phyloP scores from a whole-genome alignment of 1,140 invertebrate species.

The Rhyacophila brunnea region DNA sequence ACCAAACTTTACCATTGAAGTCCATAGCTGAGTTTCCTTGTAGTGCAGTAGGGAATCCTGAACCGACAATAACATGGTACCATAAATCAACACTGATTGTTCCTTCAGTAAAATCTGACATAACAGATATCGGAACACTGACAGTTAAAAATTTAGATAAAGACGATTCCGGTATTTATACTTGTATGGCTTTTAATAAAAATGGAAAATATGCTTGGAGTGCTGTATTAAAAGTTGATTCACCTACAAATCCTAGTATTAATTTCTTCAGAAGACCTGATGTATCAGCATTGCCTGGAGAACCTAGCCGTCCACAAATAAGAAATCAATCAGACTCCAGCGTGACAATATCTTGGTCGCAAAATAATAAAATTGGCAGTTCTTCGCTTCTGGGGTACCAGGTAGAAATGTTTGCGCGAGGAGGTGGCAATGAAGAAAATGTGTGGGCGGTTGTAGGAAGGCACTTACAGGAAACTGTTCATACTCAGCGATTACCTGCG shows the following conservation, averaged over 20 bases:
- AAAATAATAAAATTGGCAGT: slow-evolving; percentile 73
- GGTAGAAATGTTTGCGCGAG: slow-evolving; percentile 63
- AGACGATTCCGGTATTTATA: slow-evolving; percentile 76
- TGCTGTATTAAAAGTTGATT: slow-evolving; percentile 73
- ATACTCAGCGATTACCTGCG: slow-evolving; percentile 64
- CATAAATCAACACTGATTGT: slow-evolving; percentile 71
- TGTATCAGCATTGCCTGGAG: slow-evolving; percentile 69
- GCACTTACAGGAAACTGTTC: slow-evolving; percentile 60
- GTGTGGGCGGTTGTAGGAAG: slow-evolving; percentile 63
- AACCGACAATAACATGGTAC: slow-evolving; percentile 83
- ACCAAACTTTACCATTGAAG: slow-evolving; percentile 82
- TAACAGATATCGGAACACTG: slow-evolving; percentile 69
- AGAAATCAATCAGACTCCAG: slow-evolving; percentile 73
- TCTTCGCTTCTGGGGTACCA: slow-evolving; percentile 81
- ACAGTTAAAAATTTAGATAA: slow-evolving; percentile 75
- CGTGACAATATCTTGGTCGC: slow-evolving; percentile 79
- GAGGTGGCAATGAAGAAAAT: slow-evolving; percentile 21
- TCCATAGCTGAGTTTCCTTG: slow-evolving; percentile 76
- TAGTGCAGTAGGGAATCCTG: slow-evolving; percentile 70
- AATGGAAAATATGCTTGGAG: slow-evolving; percentile 86
- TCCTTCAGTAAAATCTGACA: slow-evolving; percentile 63
- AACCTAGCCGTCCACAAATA: slow-evolving; percentile 72
- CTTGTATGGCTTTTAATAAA: slow-evolving; percentile 80
- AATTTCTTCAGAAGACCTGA: slow-evolving; percentile 80
- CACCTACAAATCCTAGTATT: slow-evolving; percentile 80